Evolutionary conservation across 53 echinoderm and acorn worm genomes (phyloP), one percentile per base, ranked within the genome.

Genomic region (Luidia sarsii): DNA sequence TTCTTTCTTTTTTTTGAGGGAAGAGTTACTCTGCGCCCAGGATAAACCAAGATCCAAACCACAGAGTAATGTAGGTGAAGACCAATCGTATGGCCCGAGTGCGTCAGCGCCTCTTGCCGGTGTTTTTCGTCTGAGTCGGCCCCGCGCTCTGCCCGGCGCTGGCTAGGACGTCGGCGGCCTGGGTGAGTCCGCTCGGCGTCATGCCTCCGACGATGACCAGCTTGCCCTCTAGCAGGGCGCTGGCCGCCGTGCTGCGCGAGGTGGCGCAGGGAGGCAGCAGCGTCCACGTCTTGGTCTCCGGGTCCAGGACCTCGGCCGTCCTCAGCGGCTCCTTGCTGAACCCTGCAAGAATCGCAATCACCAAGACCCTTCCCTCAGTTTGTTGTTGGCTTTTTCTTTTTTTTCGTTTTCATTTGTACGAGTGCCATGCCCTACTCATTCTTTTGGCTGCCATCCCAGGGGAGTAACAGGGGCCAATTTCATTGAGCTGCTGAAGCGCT

Each of bases 141-240:
- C 16, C 20, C 2, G 77, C 20, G n/a, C 77, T 30, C 29, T 77
- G 62, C 15, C 61, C 77, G 31, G 59, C 30, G 15, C 46, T 48
- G n/a, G 82, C 31, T 6, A 90, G 70, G 20, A 81, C 82, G 56
- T 90, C 90, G 0, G 72, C 75, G 27, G 81, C 75, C 57, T 70
- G 67, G 27, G 88, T 91, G 8, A 91, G 65, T 4, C 92, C 92
- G 39, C 30, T 71, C 0, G 82, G 85, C 14, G 87, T 87, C 85
- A 94, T 91, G 8, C 99, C 99, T 7, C 99, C 99, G 19, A 99
- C 83, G 41, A 99, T 71, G 33, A 70, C 55, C 50, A 99, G 71
- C 50, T 87, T 88, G 22, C 80, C 85, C 19, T 91, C 83, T 50
- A 86, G 82, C 57, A 87, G 51, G 52, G 82, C 64, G 32, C 80